Conservation (phyloP, 2,113 vertebrate genomes). For the Chionomys nivalis region DNA sequence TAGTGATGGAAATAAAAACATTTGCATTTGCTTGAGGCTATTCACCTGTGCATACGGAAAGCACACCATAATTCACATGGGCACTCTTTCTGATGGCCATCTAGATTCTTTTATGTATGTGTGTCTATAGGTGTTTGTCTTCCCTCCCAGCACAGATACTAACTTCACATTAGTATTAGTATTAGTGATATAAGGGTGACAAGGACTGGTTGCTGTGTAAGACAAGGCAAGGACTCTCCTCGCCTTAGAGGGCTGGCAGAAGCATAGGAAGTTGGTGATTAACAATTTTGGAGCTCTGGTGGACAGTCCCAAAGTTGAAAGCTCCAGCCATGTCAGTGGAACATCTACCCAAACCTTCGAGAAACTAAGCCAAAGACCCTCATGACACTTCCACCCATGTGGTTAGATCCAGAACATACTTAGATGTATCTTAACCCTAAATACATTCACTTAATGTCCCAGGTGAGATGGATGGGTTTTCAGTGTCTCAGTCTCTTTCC, state of each 20-base stretch:
- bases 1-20: constrained; percentile 30
- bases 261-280: neutral
- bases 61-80: neutral
- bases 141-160: neutral
- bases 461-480: constrained; percentile 11
- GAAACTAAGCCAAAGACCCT: constrained; percentile 33
- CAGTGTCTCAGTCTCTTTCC: neutral
- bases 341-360: neutral
- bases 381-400: neutral
- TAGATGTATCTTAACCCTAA: neutral
- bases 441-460: neutral
- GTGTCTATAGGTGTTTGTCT: neutral
- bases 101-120: neutral
- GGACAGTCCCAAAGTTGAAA: neutral
- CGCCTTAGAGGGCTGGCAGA: neutral
- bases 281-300: neutral
- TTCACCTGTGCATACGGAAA: neutral
- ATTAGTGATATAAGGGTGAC: neutral
- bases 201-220: neutral
- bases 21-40: neutral
- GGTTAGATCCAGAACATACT: neutral
- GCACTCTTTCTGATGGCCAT: neutral
- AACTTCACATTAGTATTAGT: neutral
- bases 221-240: neutral
- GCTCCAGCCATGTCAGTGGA: neutral